Base-by-base conservation (phyloP, 2,797 vertebrate genomes). In the Pelobates cultripes region DNA sequence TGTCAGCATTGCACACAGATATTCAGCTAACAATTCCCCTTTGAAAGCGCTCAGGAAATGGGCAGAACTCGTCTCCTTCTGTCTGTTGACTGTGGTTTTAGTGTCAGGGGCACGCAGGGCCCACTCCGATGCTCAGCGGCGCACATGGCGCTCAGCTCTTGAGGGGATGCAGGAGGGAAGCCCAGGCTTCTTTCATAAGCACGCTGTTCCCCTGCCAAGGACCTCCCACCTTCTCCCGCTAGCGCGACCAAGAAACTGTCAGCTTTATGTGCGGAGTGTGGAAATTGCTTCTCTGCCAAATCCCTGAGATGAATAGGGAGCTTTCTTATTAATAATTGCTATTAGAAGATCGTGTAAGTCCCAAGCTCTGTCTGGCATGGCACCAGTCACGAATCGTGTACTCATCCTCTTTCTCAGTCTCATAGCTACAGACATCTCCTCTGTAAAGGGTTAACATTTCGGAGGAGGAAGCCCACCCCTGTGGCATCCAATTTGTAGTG, bases 251-350 rank as follows among this genome's bases (percentile, higher is more conserved):
- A 84, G 77, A 84, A 84, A 84, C 82, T 84, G 82, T 84, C 82
- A 84, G 82, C 77, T 84, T 84, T 84, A 84, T 84, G 82, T 84
- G 82, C 82, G 82, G 82, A 84, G 82, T 84, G 82, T 84, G 82
- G 82, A 84, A 84, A 84, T 80, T 84, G 82, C 77, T 57, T 80
- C 73, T 57, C 82, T 84, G 82, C 82, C 82, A 84, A 84, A 84
- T 79, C 82, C 77, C 82, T 12, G 77, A 84, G 77, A 84, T 84
- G 82, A 84, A 84, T 84, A 84, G 82, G 82, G 82, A 79, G 82
- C 82, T 84, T 84, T 84, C 82, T 84, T 84, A 79, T 84, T 84
- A 84, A 79, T 84, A 84, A 79, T 84, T 84, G 77, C 82, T 84
- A 84, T 84, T 84, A 84, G 82, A 61, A 70, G 73, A 67, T 79